Conservation (phyloP, 2,888 invertebrate species). For the Acleris sparsana region DNA sequence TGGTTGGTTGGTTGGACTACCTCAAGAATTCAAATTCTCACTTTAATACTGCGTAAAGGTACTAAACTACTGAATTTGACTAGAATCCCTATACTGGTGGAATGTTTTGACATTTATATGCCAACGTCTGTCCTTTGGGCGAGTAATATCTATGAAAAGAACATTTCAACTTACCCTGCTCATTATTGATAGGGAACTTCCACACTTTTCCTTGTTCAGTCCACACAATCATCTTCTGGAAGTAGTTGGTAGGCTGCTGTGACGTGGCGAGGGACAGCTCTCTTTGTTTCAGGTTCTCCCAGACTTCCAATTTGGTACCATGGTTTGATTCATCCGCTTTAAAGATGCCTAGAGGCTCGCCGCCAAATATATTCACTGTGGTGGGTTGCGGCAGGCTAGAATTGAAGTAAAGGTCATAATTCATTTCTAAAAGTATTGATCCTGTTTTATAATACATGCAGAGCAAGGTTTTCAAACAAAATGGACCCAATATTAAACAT, state of each 20-base stretch:
- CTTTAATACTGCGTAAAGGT: too few relatives aligned
- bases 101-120: too few relatives aligned
- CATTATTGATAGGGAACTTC: slow-evolving; percentile 99
- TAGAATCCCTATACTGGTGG: too few relatives aligned
- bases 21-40: too few relatives aligned
- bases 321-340: slow-evolving; percentile 62
- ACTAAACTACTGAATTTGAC: neutral
- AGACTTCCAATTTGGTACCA: slow-evolving; percentile 83
- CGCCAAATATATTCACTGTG: slow-evolving; percentile 85
- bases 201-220: slow-evolving; percentile 97
- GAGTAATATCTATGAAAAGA: neutral
- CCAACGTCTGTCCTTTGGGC: neutral
- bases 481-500: too few relatives aligned
- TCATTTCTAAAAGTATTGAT: too few relatives aligned
- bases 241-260: slow-evolving; percentile 93
- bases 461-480: too few relatives aligned
- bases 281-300: slow-evolving; percentile 86
- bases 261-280: slow-evolving; percentile 87
- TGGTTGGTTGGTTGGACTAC: too few relatives aligned
- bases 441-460: too few relatives aligned
- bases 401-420: slow-evolving; percentile 10
- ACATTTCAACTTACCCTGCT: slow-evolving; percentile 87
- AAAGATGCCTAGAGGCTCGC: slow-evolving; percentile 86
- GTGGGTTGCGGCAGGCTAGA: slow-evolving; percentile 52
- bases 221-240: slow-evolving; percentile 97